Base-by-base conservation (phyloP, 2,113 vertebrate genomes). In the Megaleporinus macrocephalus region DNA sequence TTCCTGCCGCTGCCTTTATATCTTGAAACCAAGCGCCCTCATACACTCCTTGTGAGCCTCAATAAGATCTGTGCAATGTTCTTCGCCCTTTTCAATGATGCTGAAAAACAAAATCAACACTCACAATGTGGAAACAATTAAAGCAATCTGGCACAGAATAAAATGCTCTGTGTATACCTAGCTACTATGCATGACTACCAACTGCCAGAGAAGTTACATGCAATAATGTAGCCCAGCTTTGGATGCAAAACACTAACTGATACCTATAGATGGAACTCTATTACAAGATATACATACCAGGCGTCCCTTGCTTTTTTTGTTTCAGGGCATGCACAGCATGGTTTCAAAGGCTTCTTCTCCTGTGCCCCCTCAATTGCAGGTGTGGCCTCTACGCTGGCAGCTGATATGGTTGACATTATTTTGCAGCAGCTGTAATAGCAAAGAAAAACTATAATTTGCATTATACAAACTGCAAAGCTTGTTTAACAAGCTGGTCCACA, bases 21-120 rank as follows among this genome's bases (percentile, higher is more conserved):
- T 92, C 89, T 98, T 99, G 91, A 99, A 99, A 57, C 98, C 98
- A 83, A 99, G 94, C 0, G 97, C 95, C 91, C 96, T 95, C 98
- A 99, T 98, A 84, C 98, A 99, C 1, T 97, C 97, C 85, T 99
- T 99, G 89, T 99, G 98, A n/a, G 97, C 97, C 87, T 99, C 96
- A 7, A 99, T 99, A 11, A 99, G 93, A 33, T 90, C 90, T 75
- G 91, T 87, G 92, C 98, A 99, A 15, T 93, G 90, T 71, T 98
- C 97, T 88, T 98, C 97, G n/a, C 98, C 98, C 86, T 97, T 99
- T 83, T 99, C 98, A 66, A 99, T 96, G 89, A 99, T 98, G 90
- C 98, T 99, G 89, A 10, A 90, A 53, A 90, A 72, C 89, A 16
- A 91, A 89, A 77, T 44, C 9, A 5, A 44, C 41, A 44, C 41